Evolutionary conservation across 2,888 invertebrate genomes (phyloP).

Genomic region (Caenorhabditis japonica): DNA sequence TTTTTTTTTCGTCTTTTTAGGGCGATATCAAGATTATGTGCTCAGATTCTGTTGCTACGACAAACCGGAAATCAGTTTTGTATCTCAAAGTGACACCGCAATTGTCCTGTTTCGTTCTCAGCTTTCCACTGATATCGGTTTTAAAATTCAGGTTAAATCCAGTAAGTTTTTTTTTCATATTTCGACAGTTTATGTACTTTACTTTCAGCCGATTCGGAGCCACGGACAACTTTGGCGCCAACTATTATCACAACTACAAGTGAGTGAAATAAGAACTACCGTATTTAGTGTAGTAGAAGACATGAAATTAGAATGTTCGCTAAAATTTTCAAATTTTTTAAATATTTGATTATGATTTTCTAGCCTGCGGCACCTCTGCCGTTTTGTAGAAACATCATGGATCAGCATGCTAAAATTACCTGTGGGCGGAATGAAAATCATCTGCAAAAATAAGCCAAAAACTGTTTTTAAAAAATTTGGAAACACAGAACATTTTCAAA

Average conservation of each 20-base stretch:
- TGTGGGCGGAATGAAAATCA: too few species aligned
- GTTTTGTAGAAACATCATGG: too few species aligned
- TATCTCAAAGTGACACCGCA: slow-evolving; percentile 94
- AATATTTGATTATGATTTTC: too few species aligned
- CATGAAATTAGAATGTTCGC: too few species aligned
- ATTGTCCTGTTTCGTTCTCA: slow-evolving; percentile 82
- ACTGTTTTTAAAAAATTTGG: too few species aligned
- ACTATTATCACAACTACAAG: slow-evolving; percentile 59
- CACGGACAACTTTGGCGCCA: slow-evolving; percentile 62
- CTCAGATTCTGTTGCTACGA: slow-evolving; percentile 74
- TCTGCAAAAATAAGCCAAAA: too few species aligned
- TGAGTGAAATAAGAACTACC: too few species aligned
- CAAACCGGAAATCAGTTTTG: slow-evolving; percentile 87
- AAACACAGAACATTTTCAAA: too few species aligned
- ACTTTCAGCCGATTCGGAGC: slow-evolving; percentile 49
- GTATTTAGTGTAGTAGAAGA: too few species aligned
- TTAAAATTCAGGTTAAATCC: slow-evolving; percentile 62
- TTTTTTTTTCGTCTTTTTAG: not conserved
- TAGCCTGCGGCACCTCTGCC: too few species aligned
- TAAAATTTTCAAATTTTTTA: too few species aligned
- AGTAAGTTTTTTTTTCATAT: slow-evolving; percentile 49
- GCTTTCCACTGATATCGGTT: slow-evolving; percentile 69
- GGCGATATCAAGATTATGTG: not conserved
- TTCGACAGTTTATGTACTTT: not conserved
- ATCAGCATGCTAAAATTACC: too few species aligned